Evolutionary conservation across 1,140 invertebrate species (phyloP).

Genomic region (Calliphora vicina): DNA sequence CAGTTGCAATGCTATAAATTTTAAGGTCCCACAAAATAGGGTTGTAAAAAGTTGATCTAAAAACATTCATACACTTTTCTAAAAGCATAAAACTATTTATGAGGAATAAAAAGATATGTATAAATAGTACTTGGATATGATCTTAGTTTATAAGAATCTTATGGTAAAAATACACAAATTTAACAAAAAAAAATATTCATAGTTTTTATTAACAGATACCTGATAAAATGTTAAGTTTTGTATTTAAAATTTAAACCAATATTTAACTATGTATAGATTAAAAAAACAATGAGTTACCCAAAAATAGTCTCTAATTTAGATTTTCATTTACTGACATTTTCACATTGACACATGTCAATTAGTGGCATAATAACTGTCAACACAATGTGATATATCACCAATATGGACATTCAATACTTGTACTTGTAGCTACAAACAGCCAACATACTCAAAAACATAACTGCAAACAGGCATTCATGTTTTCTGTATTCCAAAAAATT

Average conservation of each 20-base stretch:
- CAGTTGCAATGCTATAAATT: neutral
- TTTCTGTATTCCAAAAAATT: neutral
- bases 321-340: neutral
- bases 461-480: neutral
- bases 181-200: too few relatives aligned
- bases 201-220: too few relatives aligned
- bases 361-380: slow-evolving; percentile 28
- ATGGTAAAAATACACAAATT: too few relatives aligned
- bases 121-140: too few relatives aligned
- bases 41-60: neutral
- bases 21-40: neutral
- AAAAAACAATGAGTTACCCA: neutral
- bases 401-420: neutral
- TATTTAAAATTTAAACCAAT: neutral
- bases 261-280: neutral
- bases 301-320: neutral
- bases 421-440: neutral
- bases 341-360: slow-evolving; percentile 25
- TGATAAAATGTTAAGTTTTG: too few relatives aligned
- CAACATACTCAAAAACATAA: neutral
- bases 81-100: too few relatives aligned
- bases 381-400: slow-evolving; percentile 25
- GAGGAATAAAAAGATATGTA: too few relatives aligned
- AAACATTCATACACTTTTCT: too few relatives aligned
- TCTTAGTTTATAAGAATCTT: too few relatives aligned